phyloP scores from a whole-genome alignment of 35 echinoderm and acorn worm genomes.

The Patiria miniata region DNA sequence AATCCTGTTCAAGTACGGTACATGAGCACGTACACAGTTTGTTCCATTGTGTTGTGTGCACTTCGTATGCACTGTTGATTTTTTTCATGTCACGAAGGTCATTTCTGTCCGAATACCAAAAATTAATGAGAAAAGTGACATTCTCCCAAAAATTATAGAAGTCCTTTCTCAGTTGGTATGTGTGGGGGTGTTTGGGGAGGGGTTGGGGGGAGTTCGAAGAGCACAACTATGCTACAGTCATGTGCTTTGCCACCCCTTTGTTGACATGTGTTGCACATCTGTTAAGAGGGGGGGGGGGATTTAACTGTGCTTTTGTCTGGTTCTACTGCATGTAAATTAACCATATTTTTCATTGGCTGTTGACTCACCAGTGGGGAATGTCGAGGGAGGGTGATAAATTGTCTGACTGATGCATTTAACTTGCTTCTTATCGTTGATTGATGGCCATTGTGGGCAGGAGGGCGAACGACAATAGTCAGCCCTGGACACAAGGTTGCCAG shows the following conservation, averaged over 20 bases:
- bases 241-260: not conserved
- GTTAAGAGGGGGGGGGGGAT: not conserved
- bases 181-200: not conserved
- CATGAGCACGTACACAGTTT: not conserved
- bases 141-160: not conserved
- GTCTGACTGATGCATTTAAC: not conserved
- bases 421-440: not conserved
- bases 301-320: not conserved
- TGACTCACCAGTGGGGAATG: constrained; percentile 27
- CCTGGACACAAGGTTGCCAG: not conserved
- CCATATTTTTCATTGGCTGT: not conserved
- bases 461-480: not conserved
- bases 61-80: not conserved
- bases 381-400: not conserved
- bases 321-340: not conserved
- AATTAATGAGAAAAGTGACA: not conserved
- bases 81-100: not conserved
- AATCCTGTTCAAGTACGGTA: not conserved
- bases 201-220: not conserved
- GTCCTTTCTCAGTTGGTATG: not conserved
- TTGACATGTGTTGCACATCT: not conserved
- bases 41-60: not conserved
- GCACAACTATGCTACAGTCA: no score
- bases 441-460: not conserved
- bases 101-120: not conserved